A percentile compares a stretch with the other conserved stretches of the same genome.
Evolutionary conservation across 2,797 vertebrate genomes (phyloP).

Genomic region (Knipowitschia caucasica): DNA sequence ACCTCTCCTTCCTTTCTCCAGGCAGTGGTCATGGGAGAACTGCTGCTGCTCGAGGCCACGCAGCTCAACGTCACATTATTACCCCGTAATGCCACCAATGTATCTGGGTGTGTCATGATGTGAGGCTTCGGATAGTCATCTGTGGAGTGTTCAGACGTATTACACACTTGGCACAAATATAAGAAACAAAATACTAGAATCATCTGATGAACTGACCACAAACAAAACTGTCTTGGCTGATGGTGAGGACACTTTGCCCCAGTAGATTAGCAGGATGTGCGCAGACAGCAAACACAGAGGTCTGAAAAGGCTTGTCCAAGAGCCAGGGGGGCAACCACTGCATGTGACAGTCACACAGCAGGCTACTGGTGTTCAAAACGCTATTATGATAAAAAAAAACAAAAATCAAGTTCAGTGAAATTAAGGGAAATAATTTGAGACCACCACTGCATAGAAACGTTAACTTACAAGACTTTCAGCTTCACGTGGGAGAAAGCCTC

Average conservation of each 20-base stretch:
- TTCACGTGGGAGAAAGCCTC: slow-evolving; percentile 83
- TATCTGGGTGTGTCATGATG: slow-evolving; percentile 95
- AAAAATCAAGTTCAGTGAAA: neutral
- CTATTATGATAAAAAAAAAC: slow-evolving; percentile 59
- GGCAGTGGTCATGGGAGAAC: slow-evolving; percentile 92
- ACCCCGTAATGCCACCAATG: slow-evolving; percentile 86
- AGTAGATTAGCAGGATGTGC: slow-evolving; percentile 84
- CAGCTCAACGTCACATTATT: slow-evolving; percentile 93
- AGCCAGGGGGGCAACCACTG: slow-evolving; percentile 89
- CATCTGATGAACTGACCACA: slow-evolving; percentile 82
- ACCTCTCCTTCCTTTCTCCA: slow-evolving; percentile 97
- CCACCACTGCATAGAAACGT: neutral
- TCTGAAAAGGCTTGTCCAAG: slow-evolving; percentile 73
- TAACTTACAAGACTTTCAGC: slow-evolving; percentile 89
- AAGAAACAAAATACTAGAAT: neutral
- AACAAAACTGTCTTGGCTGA: slow-evolving; percentile 87
- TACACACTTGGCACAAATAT: neutral
- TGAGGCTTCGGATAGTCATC: slow-evolving; percentile 97
- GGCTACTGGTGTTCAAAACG: slow-evolving; percentile 86
- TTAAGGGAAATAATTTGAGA: neutral
- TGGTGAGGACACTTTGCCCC: slow-evolving; percentile 76
- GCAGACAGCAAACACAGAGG: slow-evolving; percentile 79
- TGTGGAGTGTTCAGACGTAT: slow-evolving; percentile 48
- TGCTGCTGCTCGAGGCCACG: slow-evolving; percentile 93
- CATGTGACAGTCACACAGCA: slow-evolving; percentile 92